Percentiles rank a stretch among this genome's conserved stretches.
phyloP scores from a whole-genome alignment of 2,888 invertebrate genomes.

The Diaperis boleti region DNA sequence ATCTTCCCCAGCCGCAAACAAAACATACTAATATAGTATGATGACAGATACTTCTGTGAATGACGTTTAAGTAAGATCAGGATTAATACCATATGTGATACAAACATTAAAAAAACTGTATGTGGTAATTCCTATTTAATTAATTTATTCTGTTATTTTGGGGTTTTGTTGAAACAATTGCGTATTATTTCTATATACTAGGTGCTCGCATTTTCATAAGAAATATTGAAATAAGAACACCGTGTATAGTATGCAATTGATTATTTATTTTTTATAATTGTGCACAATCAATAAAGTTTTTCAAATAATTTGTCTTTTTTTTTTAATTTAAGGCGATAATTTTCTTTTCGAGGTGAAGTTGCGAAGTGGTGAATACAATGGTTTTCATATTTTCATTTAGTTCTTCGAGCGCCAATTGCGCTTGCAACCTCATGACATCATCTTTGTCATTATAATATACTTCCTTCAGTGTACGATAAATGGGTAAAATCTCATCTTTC shows the following conservation, averaged over 20 bases:
- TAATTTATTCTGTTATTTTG: constrained; percentile 36
- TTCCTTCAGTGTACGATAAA: constrained; percentile 79
- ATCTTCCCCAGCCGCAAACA: constrained; percentile 34
- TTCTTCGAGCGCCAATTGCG: constrained; percentile 82
- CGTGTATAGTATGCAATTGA: constrained; percentile 64
- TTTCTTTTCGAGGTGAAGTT: constrained; percentile 56
- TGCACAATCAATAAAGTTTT: constrained; percentile 4
- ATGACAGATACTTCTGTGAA: background rate
- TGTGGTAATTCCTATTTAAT: constrained; percentile 2
- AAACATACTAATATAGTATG: constrained; percentile 17
- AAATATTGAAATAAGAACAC: constrained; percentile 52
- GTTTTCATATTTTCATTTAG: constrained; percentile 76
- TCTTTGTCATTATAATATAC: constrained; percentile 75
- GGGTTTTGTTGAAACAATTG: constrained; percentile 50
- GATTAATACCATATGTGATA: constrained; percentile 7
- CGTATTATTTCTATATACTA: constrained; percentile 60
- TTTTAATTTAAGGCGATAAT: constrained; percentile 53
- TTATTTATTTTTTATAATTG: constrained; percentile 40
- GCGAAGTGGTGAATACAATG: constrained; percentile 69
- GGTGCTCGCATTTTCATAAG: constrained; percentile 49
- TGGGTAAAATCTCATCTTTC: constrained; percentile 74
- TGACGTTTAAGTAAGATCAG: too few relatives aligned
- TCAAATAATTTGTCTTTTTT: background rate
- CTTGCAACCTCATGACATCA: constrained; percentile 79
- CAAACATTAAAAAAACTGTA: background rate